Evolutionary conservation across 2,797 vertebrate genomes (phyloP).

Genomic region (Sarcophilus harrisii): DNA sequence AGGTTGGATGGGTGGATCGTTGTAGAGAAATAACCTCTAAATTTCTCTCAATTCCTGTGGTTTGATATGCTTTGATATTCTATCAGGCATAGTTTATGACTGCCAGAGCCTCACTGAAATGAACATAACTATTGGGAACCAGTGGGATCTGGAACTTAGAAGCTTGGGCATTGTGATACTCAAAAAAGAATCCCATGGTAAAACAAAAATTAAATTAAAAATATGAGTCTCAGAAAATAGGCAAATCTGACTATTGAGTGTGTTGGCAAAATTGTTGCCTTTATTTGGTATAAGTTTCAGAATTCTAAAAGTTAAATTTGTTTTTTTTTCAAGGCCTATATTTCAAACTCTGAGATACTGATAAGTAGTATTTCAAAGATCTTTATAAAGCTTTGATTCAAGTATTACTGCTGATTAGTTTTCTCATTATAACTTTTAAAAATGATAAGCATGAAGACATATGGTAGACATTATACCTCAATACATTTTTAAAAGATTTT

Average conservation of each 20-base stretch:
- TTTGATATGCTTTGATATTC: constrained; percentile 55
- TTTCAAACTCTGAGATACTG: neutral
- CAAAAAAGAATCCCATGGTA: constrained; percentile 52
- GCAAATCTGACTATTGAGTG: constrained; percentile 28
- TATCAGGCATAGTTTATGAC: constrained; percentile 5
- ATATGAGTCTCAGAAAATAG: constrained; percentile 39
- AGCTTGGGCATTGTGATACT: constrained; percentile 27
- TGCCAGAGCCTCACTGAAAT: constrained; percentile 26
- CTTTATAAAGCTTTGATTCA: neutral
- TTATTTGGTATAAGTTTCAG: constrained; percentile 27
- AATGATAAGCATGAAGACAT: neutral
- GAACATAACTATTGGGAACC: neutral
- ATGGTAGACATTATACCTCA: neutral
- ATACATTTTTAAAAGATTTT: neutral
- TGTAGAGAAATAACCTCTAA: neutral
- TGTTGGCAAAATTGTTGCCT: constrained; percentile 12
- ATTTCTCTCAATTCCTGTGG: constrained; percentile 14
- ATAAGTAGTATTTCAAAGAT: neutral
- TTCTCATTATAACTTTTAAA: constrained; percentile 29
- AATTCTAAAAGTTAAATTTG: neutral
- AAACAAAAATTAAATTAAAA: constrained; percentile 57
- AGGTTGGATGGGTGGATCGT: neutral
- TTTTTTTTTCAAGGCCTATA: neutral
- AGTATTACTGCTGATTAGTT: neutral
- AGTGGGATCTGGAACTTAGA: constrained; percentile 42